phyloP scores from a whole-genome alignment of 2,113 vertebrate species.

The Cepphus grylle region DNA sequence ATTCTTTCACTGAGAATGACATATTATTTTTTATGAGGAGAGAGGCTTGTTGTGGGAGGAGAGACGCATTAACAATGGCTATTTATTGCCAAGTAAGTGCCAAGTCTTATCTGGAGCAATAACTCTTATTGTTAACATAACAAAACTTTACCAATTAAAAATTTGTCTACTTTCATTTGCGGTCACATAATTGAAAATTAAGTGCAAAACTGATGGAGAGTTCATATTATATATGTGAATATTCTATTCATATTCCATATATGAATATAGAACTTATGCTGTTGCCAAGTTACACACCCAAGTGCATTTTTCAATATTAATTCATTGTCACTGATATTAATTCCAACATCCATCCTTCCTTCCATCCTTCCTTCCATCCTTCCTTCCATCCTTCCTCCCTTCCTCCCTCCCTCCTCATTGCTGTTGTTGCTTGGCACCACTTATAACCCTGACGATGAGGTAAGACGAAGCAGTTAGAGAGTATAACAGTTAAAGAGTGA shows the following conservation, averaged over 20 bases:
- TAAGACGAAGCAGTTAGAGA: neutral
- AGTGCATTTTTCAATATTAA: neutral
- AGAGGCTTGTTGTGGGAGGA: neutral
- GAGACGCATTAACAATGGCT: neutral
- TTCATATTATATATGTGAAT: neutral
- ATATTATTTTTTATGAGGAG: neutral
- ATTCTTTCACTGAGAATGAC: neutral
- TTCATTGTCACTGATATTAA: neutral
- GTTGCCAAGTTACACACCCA: neutral
- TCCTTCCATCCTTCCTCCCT: too few relatives aligned
- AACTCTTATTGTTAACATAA: neutral
- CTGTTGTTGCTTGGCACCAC: neutral
- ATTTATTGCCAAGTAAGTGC: neutral
- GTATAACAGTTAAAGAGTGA: neutral
- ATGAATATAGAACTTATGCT: neutral
- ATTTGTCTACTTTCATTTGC: neutral
- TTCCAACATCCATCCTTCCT: neutral
- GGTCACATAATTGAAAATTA: neutral
- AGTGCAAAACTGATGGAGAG: neutral
- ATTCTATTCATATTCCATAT: neutral
- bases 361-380: too few relatives aligned
- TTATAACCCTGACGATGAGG: rapidly evolving
- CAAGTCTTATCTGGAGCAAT: neutral
- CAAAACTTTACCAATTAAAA: neutral
- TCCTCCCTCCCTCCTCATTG: too few relatives aligned